A percentile compares a stretch with the other conserved stretches of the same genome.
Evolutionary conservation across 2,888 invertebrate genomes (phyloP).

Genomic region (Cactoblastis cactorum): DNA sequence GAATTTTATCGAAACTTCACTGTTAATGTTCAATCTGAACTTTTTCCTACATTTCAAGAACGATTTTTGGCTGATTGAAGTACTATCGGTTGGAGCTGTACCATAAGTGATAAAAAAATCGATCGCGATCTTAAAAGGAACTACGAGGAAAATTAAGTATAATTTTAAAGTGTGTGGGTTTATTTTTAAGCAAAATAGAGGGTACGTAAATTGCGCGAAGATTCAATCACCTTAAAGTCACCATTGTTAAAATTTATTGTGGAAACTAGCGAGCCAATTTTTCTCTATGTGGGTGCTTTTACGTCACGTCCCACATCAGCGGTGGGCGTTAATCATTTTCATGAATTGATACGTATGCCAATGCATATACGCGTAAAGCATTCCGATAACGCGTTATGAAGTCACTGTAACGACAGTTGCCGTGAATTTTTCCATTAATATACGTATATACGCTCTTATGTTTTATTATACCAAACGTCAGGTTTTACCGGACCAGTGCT

Average conservation of each 20-base stretch:
- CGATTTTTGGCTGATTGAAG: no score
- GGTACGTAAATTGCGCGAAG: background rate
- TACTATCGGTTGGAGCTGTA: no score
- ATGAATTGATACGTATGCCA: conserved; percentile 33
- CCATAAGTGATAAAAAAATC: no score
- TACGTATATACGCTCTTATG: conserved; percentile 3
- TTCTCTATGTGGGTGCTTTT: conserved; percentile 23
- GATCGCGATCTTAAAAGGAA: no score
- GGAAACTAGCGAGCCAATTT: background rate
- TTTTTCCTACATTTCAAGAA: background rate
- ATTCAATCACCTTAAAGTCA: background rate
- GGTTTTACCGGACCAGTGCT: background rate
- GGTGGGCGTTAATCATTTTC: conserved; percentile 36
- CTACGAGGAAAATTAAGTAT: no score
- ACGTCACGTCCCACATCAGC: conserved; percentile 35
- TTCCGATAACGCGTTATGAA: conserved; percentile 24
- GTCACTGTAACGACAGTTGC: conserved; percentile 15
- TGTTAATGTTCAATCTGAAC: background rate
- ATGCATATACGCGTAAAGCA: conserved; percentile 32
- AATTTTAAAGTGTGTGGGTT: no score
- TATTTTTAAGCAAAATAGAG: background rate
- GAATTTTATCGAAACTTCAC: conserved; percentile 34
- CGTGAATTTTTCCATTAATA: conserved; percentile 19
- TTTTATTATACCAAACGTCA: background rate
- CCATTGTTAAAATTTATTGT: background rate